Percentiles rank a stretch among this genome's conserved stretches.
Evolutionary conservation across 2,113 vertebrate genomes (phyloP).

Genomic region (Pelusios castaneus): DNA sequence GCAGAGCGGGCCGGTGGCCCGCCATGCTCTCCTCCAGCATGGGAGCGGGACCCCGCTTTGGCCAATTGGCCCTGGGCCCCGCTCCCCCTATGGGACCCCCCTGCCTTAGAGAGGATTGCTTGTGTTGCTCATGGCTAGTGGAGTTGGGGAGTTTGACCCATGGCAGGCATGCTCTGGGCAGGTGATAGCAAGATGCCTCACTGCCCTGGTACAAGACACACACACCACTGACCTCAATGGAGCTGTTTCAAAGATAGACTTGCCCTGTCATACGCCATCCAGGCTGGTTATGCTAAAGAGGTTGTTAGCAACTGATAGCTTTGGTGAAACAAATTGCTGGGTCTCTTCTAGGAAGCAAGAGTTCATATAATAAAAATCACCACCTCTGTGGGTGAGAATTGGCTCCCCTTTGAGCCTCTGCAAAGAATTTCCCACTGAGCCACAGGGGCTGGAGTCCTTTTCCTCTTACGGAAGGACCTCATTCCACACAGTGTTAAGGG

Average conservation of each 20-base stretch:
- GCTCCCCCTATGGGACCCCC: too few species aligned
- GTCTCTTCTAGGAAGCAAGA: not conserved
- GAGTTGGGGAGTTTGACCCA: not conserved
- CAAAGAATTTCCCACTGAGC: not conserved
- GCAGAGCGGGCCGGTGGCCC: too few species aligned
- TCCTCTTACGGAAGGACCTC: not conserved
- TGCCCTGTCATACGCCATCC: not conserved
- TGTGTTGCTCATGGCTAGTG: not conserved
- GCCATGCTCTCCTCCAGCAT: too few species aligned
- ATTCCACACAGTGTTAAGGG: rapidly evolving
- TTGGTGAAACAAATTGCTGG: not conserved
- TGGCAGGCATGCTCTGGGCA: not conserved
- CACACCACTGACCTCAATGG: not conserved
- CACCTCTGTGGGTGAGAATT: not conserved
- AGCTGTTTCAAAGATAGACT: not conserved
- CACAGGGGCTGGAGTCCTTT: not conserved
- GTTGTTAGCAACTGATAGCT: not conserved
- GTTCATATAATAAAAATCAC: rapidly evolving
- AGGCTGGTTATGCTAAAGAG: not conserved
- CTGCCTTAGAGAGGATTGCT: not conserved
- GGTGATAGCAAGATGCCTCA: not conserved
- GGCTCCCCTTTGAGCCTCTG: not conserved
- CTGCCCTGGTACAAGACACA: not conserved
- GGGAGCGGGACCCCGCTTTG: too few species aligned
- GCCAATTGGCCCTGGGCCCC: too few species aligned